Conservation (phyloP, 2,888 invertebrate genomes). For the Dryomyza anilis region DNA sequence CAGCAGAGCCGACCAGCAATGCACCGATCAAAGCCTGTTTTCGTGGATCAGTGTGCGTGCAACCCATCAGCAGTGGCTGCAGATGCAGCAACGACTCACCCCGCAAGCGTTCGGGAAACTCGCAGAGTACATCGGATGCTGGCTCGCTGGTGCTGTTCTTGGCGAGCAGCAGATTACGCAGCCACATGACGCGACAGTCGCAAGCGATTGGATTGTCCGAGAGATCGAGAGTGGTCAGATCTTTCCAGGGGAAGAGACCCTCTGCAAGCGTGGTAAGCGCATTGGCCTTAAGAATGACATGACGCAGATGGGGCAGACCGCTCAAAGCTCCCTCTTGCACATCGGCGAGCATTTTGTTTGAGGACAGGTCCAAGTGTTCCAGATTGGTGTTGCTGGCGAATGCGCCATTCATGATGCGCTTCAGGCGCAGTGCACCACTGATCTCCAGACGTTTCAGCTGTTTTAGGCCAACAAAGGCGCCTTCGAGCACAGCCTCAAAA, state of each 20-base stretch:
- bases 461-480: conserved; percentile 79
- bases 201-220: conserved; percentile 83
- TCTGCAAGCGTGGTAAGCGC: conserved; percentile 77
- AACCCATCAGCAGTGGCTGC: conserved; percentile 79
- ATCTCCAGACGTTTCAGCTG: conserved; percentile 80
- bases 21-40: conserved; percentile 83
- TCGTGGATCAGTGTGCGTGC: conserved; percentile 78
- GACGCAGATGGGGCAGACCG: conserved; percentile 79
- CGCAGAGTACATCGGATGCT: conserved; percentile 67
- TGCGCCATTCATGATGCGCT: conserved; percentile 77
- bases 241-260: conserved; percentile 79
- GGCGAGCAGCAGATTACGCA: conserved; percentile 69
- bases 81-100: conserved; percentile 73
- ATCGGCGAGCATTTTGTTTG: conserved; percentile 75
- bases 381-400: conserved; percentile 82
- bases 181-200: conserved; percentile 81
- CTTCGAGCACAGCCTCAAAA: conserved; percentile 72
- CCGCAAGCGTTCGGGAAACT: conserved; percentile 74
- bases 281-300: conserved; percentile 79
- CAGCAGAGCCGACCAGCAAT: conserved; percentile 75
- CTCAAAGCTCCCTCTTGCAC: conserved; percentile 84
- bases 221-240: conserved; percentile 75
- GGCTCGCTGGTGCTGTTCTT: conserved; percentile 58
- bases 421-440: conserved; percentile 76
- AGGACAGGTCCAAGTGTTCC: conserved; percentile 76